phyloP scores from a whole-genome alignment of 2,797 vertebrate genomes.

The Arctocebus calabarensis region DNA sequence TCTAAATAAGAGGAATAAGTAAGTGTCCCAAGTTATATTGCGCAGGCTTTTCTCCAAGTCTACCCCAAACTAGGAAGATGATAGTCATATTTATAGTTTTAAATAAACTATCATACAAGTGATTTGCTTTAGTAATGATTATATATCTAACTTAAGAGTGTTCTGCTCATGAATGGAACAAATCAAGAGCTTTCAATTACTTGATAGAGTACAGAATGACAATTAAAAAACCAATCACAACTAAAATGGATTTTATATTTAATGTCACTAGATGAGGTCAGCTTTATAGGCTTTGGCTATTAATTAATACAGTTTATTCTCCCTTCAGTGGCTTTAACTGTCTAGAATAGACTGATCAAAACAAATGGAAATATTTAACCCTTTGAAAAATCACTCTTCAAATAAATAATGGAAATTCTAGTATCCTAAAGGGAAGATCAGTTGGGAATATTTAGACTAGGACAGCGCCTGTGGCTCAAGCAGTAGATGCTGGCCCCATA shows the following conservation, averaged over 20 bases:
- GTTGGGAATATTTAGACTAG: not conserved
- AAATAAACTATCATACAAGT: not conserved
- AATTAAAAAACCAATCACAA: not conserved
- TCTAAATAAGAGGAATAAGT: not conserved
- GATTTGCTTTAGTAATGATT: not conserved
- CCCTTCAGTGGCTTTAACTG: not conserved
- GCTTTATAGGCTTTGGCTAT: not conserved
- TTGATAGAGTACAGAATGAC: not conserved
- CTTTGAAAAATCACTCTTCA: not conserved
- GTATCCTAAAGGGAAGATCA: not conserved
- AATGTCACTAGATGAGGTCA: not conserved
- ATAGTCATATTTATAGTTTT: not conserved
- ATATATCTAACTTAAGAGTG: not conserved
- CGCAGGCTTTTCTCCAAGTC: not conserved
- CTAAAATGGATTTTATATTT: not conserved
- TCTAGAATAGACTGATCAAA: not conserved
- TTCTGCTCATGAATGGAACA: not conserved
- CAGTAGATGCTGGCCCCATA: too few relatives aligned
- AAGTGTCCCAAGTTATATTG: rapidly evolving
- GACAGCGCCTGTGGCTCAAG: too few relatives aligned
- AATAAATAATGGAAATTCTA: not conserved
- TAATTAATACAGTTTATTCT: not conserved
- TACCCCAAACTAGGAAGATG: not conserved
- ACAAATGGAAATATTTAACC: not conserved
- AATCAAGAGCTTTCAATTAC: not conserved